Base-by-base conservation (phyloP, 2,113 vertebrate genomes). In the Anthoscopus minutus region DNA sequence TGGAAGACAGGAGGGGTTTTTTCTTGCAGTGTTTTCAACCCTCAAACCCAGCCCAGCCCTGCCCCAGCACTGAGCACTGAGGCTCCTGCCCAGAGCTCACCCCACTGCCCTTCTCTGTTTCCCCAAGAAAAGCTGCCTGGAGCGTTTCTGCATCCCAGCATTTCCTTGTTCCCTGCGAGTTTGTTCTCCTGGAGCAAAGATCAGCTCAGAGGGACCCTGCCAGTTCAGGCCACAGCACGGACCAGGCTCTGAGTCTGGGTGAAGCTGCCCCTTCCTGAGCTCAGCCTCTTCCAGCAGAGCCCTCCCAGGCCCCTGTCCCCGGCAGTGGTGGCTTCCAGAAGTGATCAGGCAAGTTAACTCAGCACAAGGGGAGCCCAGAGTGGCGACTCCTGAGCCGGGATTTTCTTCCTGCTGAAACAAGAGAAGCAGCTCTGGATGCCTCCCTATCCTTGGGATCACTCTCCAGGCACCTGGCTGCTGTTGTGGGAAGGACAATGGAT, bases 21-120 rank as follows among this genome's bases (percentile, higher is more conserved):
- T 18, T n/a, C 8, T 25, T 0, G 0, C 50, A 8, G 22, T 1
- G 7, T 69, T 57, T 37, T n/a, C 74, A 28, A 9, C n/a, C 50
- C 73, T 5, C 31, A 61, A 4, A 40, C 11, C 18, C 20, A 9
- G 81, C 14, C 10, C 42, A 25, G 62, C 67, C 53, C 30, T n/a
- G n/a, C n/a, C n/a, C 13, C 56, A 65, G 72, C 69, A 48, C 50
- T 0, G 2, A 27, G 70, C 27, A 19, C 33, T n/a, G n/a, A 38
- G 47, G 62, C 44, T 89, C 64, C 44, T 72, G 35, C 48, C 25
- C 22, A 31, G 33, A 2, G 0, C 18, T 28, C 45, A 11, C 66
- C 20, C 13, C 38, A n/a, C 48, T 38, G 54, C 69, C 54, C 54
- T 50, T n/a, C n/a, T n/a, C n/a, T n/a, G 10, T 66, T 67, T 54